A percentile compares a stretch with the other conserved stretches of the same genome.
Evolutionary conservation across 2,888 invertebrate species (phyloP).

Genomic region (Pomacea canaliculata): DNA sequence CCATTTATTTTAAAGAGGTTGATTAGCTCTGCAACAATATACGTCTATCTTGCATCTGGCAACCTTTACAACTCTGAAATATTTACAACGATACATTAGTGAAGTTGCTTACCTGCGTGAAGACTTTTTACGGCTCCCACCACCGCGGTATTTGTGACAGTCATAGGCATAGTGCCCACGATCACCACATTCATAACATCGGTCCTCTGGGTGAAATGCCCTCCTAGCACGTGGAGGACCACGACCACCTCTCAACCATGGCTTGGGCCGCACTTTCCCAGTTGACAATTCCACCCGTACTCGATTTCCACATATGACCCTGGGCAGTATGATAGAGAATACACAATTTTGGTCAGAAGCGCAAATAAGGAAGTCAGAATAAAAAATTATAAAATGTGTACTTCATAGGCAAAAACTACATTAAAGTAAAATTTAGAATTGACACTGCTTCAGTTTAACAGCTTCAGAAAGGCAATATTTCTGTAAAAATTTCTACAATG

Average conservation of each 20-base stretch:
- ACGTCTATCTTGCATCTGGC: too few species aligned
- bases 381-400: not conserved
- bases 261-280: constrained; percentile 76
- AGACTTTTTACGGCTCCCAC: constrained; percentile 18
- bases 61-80: too few species aligned
- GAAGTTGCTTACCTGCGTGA: constrained; percentile 10
- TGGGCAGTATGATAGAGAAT: constrained; percentile 32
- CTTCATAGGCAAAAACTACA: not conserved
- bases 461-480: too few species aligned
- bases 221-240: constrained; percentile 60
- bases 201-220: constrained; percentile 89
- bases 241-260: constrained; percentile 61
- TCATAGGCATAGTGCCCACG: constrained; percentile 94
- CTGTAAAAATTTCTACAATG: too few species aligned
- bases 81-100: too few species aligned
- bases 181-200: constrained; percentile 95
- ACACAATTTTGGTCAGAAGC: not conserved
- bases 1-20: too few species aligned
- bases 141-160: constrained; percentile 72
- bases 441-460: too few species aligned
- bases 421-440: not conserved
- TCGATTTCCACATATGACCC: constrained; percentile 83
- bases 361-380: not conserved
- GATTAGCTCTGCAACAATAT: too few species aligned
- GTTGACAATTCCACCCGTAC: constrained; percentile 93